phyloP scores from a whole-genome alignment of 2,797 vertebrate species.

The Psittacula derbiana region DNA sequence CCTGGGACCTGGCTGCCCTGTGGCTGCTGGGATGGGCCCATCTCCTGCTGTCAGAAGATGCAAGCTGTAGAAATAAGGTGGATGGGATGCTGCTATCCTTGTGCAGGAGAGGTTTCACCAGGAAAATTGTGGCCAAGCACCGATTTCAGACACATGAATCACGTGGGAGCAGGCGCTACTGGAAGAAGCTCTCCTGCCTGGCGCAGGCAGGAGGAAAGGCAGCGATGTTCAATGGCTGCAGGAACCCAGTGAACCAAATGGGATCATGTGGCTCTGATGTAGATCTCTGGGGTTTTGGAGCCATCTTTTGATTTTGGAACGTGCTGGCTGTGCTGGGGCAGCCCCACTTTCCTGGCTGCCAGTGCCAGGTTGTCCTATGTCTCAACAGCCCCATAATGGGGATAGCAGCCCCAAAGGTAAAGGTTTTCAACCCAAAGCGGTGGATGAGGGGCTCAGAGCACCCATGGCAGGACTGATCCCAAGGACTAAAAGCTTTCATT shows the following conservation, averaged over 20 bases:
- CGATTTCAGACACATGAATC: accelerated
- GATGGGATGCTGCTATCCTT: not conserved
- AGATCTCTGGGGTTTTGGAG: not conserved
- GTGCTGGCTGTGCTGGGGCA: accelerated
- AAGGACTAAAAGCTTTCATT: accelerated
- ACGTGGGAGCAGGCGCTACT: accelerated
- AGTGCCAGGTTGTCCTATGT: accelerated
- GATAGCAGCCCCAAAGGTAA: not conserved
- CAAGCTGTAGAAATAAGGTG: accelerated
- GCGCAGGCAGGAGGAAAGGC: not conserved
- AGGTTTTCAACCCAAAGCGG: not conserved
- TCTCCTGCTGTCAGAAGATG: not conserved
- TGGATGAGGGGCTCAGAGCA: not conserved
- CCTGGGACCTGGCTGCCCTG: too few relatives aligned
- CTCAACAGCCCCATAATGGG: accelerated
- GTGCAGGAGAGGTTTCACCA: not conserved
- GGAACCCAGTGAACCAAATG: accelerated
- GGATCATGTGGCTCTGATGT: accelerated
- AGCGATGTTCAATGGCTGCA: accelerated
- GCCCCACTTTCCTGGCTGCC: not conserved
- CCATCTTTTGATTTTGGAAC: not conserved
- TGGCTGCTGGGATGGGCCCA: not conserved
- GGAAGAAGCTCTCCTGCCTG: not conserved
- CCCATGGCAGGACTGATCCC: not conserved
- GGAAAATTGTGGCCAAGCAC: not conserved